Percentiles rank a stretch among this genome's conserved stretches.
phyloP scores from a whole-genome alignment of 2,113 vertebrate genomes.

The Pedionomus torquatus region DNA sequence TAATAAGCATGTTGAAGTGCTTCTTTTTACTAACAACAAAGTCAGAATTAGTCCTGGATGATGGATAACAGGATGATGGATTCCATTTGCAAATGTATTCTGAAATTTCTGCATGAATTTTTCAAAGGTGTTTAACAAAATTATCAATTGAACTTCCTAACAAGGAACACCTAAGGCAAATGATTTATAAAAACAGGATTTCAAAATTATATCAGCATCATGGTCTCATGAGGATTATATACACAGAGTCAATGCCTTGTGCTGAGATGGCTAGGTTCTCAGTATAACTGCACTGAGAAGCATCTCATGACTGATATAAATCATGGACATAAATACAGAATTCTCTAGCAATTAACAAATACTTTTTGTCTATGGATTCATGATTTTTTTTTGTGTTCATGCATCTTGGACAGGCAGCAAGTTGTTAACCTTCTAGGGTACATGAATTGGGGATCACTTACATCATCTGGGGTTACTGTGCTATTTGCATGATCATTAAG shows the following conservation, averaged over 20 bases:
- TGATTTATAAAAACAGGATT: not conserved
- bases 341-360: not conserved
- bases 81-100: not conserved
- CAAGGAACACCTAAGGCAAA: not conserved
- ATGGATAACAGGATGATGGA: not conserved
- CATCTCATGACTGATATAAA: not conserved
- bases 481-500: not conserved
- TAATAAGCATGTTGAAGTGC: not conserved
- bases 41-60: not conserved
- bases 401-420: not conserved
- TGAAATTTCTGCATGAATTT: not conserved
- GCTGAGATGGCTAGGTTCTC: not conserved
- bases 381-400: not conserved
- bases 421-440: not conserved
- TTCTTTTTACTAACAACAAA: not conserved
- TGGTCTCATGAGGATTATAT: not conserved
- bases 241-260: not conserved
- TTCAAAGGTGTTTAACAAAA: not conserved
- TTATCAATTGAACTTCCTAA: not conserved
- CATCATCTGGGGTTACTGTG: not conserved
- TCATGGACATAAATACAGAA: not conserved
- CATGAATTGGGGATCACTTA: not conserved
- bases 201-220: not conserved
- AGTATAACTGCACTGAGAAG: not conserved
- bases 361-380: not conserved